Percentiles rank a stretch among this genome's conserved stretches.
phyloP scores from a whole-genome alignment of 2,113 vertebrate genomes.

The Eupsittula cactorum region DNA sequence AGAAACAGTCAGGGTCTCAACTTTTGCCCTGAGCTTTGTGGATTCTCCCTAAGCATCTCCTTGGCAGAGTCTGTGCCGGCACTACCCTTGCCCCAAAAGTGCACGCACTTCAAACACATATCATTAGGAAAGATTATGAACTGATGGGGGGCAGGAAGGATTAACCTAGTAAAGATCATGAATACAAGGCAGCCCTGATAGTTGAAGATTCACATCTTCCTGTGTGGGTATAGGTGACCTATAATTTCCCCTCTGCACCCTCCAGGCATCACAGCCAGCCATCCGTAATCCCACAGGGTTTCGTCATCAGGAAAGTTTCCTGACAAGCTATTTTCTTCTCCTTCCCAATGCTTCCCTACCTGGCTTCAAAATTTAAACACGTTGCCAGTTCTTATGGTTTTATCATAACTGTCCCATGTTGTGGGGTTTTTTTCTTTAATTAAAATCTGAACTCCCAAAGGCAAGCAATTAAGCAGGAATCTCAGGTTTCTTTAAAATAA shows the following conservation, averaged over 20 bases:
- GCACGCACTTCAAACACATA: neutral
- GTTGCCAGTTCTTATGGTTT: neutral
- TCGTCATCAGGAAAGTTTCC: neutral
- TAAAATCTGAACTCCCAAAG: neutral
- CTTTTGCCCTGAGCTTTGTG: neutral
- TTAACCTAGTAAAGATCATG: neutral
- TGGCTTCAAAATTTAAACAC: neutral
- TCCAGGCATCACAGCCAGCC: rapidly evolving
- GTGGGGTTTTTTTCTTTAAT: neutral
- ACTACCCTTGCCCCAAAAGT: neutral
- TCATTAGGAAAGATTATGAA: neutral
- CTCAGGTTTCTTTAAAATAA: neutral
- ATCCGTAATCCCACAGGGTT: neutral
- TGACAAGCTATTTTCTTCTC: neutral
- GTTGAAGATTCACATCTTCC: neutral
- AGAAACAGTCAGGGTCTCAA: neutral
- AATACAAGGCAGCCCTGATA: neutral
- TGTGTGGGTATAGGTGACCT: neutral
- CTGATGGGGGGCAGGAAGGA: neutral
- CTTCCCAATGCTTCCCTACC: neutral
- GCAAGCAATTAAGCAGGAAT: neutral
- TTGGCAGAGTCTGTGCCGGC: neutral
- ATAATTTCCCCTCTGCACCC: neutral
- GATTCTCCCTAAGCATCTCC: neutral
- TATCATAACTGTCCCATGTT: neutral